Evolutionary conservation across 2,797 vertebrate genomes (phyloP).

Genomic region (Borostomias antarcticus): DNA sequence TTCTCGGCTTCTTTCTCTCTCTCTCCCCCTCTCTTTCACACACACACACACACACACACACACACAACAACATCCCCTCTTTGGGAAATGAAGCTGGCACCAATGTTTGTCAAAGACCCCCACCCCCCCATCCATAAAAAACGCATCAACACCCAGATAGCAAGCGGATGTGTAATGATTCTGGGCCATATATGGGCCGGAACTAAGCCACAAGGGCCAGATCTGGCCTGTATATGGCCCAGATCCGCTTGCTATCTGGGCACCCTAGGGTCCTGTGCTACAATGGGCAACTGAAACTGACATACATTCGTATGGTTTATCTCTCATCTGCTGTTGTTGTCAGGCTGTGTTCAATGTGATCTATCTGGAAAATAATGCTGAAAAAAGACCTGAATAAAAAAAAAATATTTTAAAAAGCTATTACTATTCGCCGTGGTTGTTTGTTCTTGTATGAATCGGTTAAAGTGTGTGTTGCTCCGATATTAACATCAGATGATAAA

Average conservation of each 20-base stretch:
- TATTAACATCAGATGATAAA: background rate
- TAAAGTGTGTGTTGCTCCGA: slow-evolving; percentile 57
- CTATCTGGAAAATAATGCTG: slow-evolving; percentile 86
- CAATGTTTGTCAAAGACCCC: slow-evolving; percentile 77
- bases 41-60: slow-evolving; percentile 44
- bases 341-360: slow-evolving; percentile 95
- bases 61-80: slow-evolving; percentile 22
- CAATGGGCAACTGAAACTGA: slow-evolving; percentile 82
- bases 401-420: slow-evolving; percentile 78
- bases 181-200: too few species aligned
- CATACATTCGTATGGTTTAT: slow-evolving; percentile 89
- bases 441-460: slow-evolving; percentile 81
- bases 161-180: too few species aligned
- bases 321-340: slow-evolving; percentile 92
- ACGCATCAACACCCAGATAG: too few species aligned
- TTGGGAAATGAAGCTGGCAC: slow-evolving; percentile 66
- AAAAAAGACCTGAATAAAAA: slow-evolving; percentile 74
- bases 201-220: too few species aligned
- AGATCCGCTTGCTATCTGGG: too few species aligned
- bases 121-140: slow-evolving; percentile 52
- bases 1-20: slow-evolving; percentile 54
- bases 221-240: too few species aligned
- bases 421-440: slow-evolving; percentile 84
- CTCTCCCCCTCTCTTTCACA: slow-evolving; percentile 59
- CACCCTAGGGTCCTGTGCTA: slow-evolving; percentile 81